phyloP scores from a whole-genome alignment of 1,140 invertebrate genomes.

The Drosophila arawakana region DNA sequence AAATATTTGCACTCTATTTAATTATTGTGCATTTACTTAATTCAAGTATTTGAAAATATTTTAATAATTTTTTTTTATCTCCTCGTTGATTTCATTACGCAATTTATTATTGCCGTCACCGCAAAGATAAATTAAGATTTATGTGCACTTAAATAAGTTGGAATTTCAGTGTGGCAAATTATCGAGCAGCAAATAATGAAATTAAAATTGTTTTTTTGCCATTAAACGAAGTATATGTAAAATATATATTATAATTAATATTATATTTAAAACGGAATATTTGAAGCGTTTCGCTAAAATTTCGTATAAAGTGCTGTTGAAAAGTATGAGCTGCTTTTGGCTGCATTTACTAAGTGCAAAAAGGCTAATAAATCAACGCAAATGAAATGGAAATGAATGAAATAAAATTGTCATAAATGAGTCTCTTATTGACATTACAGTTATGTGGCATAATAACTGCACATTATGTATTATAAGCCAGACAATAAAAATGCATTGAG shows the following conservation, averaged over 20 bases:
- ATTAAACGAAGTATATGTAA: constrained; percentile 11
- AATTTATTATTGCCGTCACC: constrained; percentile 29
- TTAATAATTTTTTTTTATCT: not conserved
- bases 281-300: constrained; percentile 53
- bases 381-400: constrained; percentile 27
- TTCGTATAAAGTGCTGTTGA: constrained; percentile 24
- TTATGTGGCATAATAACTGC: constrained; percentile 61
- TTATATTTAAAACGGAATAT: constrained; percentile 47
- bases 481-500: constrained; percentile 60
- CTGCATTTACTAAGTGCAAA: constrained; percentile 29
- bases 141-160: constrained; percentile 62
- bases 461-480: constrained; percentile 71
- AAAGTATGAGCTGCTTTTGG: constrained; percentile 45
- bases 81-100: constrained; percentile 3
- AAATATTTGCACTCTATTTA: constrained; percentile 2
- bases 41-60: constrained; percentile 9
- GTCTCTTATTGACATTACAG: constrained; percentile 34
- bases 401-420: constrained; percentile 34
- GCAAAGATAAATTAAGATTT: constrained; percentile 58
- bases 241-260: constrained; percentile 41
- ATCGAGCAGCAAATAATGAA: constrained; percentile 54
- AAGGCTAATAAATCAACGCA: constrained; percentile 71
- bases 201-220: constrained; percentile 47
- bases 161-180: constrained; percentile 51
- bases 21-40: not conserved